A percentile compares a stretch with the other conserved stretches of the same genome.
These are phyloP conservation scores for Takifugu ocellatus DNA, from an alignment of 2,797 vertebrate species.

Conservation along the genomic window DNA sequence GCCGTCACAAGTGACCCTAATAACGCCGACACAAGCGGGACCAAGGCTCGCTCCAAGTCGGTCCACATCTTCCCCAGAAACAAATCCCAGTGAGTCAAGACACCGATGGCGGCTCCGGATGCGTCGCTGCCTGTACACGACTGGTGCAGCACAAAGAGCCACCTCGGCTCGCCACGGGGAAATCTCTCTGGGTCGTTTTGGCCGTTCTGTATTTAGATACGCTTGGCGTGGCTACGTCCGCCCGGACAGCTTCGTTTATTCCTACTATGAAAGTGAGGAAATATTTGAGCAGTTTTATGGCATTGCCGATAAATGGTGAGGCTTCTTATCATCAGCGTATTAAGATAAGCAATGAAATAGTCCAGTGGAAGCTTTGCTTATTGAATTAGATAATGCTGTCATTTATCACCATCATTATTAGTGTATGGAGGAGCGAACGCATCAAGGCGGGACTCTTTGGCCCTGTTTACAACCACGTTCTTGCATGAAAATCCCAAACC, in stretches of 20 bases:
- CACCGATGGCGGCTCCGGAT: slow-evolving; percentile 22
- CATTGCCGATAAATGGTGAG: slow-evolving; percentile 7
- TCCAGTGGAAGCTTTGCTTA: no score
- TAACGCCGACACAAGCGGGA: slow-evolving; percentile 53
- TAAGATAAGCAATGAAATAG: no score
- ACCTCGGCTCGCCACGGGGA: slow-evolving; percentile 18
- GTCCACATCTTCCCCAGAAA: slow-evolving; percentile 35
- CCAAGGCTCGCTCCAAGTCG: slow-evolving; percentile 34
- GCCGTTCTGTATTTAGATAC: slow-evolving; percentile 27
- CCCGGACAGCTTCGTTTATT: slow-evolving; percentile 27
- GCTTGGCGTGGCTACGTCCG: slow-evolving; percentile 38
- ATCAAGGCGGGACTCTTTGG: no score
- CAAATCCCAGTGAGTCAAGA: slow-evolving; percentile 22
- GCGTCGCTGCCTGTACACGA: slow-evolving; percentile 34
- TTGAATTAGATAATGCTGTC: no score
- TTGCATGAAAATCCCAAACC: no score
- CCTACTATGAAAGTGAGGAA: slow-evolving; percentile 11
- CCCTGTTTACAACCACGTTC: no score
- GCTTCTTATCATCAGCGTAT: slow-evolving; percentile 1
- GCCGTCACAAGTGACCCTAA: slow-evolving; percentile 65
- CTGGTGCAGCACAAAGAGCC: slow-evolving; percentile 29
- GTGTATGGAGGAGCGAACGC: no score
- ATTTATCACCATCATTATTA: no score
- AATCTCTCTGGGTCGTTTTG: slow-evolving; percentile 33
- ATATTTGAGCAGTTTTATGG: slow-evolving; percentile 19